These are phyloP conservation scores for Anguilla anguilla DNA, from an alignment of 2,797 vertebrate genomes.

Conservation along the genomic window DNA sequence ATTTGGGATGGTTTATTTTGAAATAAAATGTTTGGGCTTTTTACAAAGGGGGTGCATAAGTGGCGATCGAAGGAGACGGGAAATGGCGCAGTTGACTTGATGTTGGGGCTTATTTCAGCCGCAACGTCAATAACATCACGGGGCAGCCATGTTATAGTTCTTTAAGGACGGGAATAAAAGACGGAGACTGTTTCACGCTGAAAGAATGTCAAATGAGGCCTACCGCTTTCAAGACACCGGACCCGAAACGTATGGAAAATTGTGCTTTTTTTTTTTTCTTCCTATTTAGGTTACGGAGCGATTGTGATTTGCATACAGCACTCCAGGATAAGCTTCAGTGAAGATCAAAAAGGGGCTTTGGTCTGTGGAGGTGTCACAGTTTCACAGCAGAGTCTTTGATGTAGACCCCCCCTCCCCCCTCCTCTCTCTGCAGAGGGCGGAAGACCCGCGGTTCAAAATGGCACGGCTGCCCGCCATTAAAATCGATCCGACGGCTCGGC, in stretches of 20 bases:
- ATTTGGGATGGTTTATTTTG: not conserved
- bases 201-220: slow-evolving; percentile 25
- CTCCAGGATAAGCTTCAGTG: slow-evolving; percentile 18
- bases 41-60: not conserved
- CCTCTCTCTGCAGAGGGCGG: slow-evolving; percentile 33
- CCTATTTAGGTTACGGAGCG: not conserved
- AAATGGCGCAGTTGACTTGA: not conserved
- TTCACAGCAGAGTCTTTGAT: slow-evolving; percentile 42
- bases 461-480: slow-evolving; percentile 37
- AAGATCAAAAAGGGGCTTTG: slow-evolving; percentile 32
- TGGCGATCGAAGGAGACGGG: not conserved
- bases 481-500: slow-evolving; percentile 32
- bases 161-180: not conserved
- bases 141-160: not conserved
- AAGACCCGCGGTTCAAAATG: slow-evolving; percentile 32
- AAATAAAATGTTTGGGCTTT: not conserved
- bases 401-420: not conserved
- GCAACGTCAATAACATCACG: not conserved
- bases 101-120: not conserved
- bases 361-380: slow-evolving; percentile 34
- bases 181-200: not conserved
- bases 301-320: slow-evolving; percentile 23
- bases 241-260: slow-evolving; percentile 35
- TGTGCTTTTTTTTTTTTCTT: not conserved
- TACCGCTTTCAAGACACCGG: slow-evolving; percentile 17